Evolutionary conservation across 2,888 invertebrate genomes (phyloP), one percentile per base, ranked within the genome.

Genomic region (Volucella bombylans): DNA sequence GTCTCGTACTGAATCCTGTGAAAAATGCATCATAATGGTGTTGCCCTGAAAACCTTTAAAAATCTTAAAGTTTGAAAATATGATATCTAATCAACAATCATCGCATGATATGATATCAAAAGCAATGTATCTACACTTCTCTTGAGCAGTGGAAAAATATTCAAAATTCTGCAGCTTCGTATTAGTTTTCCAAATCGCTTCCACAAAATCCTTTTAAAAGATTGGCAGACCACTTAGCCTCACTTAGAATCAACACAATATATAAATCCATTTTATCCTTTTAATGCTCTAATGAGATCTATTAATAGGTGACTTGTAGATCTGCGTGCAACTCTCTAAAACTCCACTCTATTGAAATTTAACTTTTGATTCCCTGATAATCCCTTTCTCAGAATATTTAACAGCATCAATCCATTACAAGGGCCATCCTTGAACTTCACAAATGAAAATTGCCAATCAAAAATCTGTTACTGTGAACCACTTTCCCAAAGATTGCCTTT

Each of bases 401-500:
- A 15, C 8, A 49, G 14, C 14, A 38, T 9, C n/a, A 31, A 31
- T 6, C 31, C 6, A 6, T 31, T 14, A 8, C 15, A 11, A 18
- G 15, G 6, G 12, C 38, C 64, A 31, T 31, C 6, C 6, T 31
- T 31, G 31, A 31, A 31, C 31, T 12, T 23, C 31, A n/a, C n/a
- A 39, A 8, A n/a, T 14, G 54, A 55, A 54, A 57, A 18, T 43
- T 68, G 9, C 10, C 50, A 11, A 67, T 52, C 50, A 41, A 54
- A 49, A 49, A 47, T 54, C 41, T 47, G n/a, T 55, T 54, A 10
- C 47, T 31, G 18, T 31, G 8, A 49, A 23, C 14, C 77, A 71
- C 43, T 78, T 69, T 78, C 55, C 65, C 79, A 59, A 79, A 79
- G 64, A 73, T 79, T 83, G 74, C 71, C 38, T 62, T 74, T 61